Evolutionary conservation across 2,113 vertebrate species (phyloP).

Genomic region (Vidua macroura): DNA sequence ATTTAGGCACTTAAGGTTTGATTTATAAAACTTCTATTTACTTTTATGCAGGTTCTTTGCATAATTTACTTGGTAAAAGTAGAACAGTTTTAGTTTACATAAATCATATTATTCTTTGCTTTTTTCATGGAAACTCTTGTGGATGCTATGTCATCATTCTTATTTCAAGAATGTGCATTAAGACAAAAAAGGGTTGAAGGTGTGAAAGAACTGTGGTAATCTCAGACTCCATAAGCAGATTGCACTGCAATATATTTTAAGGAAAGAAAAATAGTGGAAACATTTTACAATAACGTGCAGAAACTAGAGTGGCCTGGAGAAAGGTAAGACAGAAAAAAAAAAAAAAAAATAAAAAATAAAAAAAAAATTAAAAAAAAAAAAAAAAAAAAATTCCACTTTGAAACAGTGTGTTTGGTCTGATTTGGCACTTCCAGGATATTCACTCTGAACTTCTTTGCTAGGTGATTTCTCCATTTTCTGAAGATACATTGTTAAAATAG

Average conservation of each 20-base stretch:
- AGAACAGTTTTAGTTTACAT: slow-evolving; percentile 1
- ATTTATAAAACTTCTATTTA: slow-evolving; percentile 53
- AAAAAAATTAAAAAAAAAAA: no score
- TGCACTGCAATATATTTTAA: slow-evolving; percentile 1
- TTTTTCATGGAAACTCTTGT: slow-evolving; percentile 19
- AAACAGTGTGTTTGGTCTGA: background rate
- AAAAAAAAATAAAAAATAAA: no score
- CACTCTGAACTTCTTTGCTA: background rate
- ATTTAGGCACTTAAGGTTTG: slow-evolving; percentile 28
- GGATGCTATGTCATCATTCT: slow-evolving; percentile 22
- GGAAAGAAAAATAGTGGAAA: slow-evolving; percentile 13
- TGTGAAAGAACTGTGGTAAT: background rate
- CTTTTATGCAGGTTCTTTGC: background rate
- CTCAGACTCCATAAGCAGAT: background rate
- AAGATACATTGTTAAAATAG: background rate
- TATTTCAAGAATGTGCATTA: background rate
- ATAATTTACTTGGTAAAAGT: slow-evolving; percentile 17
- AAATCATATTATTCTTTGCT: slow-evolving; percentile 8
- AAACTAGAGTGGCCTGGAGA: background rate
- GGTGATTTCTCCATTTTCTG: background rate
- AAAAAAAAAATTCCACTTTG: background rate
- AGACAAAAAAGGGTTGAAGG: slow-evolving; percentile 1
- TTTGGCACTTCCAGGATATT: background rate
- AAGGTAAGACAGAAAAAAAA: background rate
- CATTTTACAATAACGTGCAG: background rate